A percentile compares a stretch with the other conserved stretches of the same genome.
phyloP scores from a whole-genome alignment of 2,888 invertebrate genomes.

The Sarcophaga subvicina region DNA sequence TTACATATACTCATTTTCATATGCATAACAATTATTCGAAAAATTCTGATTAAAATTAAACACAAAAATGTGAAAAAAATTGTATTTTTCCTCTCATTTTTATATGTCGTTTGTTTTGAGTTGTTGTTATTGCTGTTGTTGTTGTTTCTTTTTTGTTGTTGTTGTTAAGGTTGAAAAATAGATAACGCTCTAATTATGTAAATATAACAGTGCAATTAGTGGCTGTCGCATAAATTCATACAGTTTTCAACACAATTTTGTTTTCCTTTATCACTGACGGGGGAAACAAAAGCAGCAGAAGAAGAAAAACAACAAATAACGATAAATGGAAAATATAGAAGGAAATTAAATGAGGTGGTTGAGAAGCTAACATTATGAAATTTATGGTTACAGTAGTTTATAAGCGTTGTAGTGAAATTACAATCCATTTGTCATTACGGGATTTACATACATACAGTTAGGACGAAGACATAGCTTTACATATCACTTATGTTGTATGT shows the following conservation, averaged over 20 bases:
- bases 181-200: constrained; percentile 62
- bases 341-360: too few relatives aligned
- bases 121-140: background rate
- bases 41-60: constrained; percentile 22
- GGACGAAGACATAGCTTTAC: too few relatives aligned
- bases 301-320: background rate
- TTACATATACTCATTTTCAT: constrained; percentile 1
- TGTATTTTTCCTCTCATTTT: constrained; percentile 4
- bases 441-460: too few relatives aligned
- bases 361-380: too few relatives aligned
- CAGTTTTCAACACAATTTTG: constrained; percentile 50
- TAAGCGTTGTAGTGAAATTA: too few relatives aligned
- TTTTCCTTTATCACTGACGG: constrained; percentile 1
- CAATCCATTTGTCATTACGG: too few relatives aligned
- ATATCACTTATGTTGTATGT: too few relatives aligned
- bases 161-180: constrained; percentile 26
- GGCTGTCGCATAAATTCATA: constrained; percentile 63
- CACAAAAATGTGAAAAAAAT: too few relatives aligned
- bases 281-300: background rate
- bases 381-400: too few relatives aligned
- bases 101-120: constrained; percentile 12
- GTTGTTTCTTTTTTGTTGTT: background rate
- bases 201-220: constrained; percentile 66
- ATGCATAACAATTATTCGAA: background rate
- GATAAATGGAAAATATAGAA: background rate